Conservation (phyloP, 1,140 invertebrate genomes). For the Leptinotarsa undecemlineata region DNA sequence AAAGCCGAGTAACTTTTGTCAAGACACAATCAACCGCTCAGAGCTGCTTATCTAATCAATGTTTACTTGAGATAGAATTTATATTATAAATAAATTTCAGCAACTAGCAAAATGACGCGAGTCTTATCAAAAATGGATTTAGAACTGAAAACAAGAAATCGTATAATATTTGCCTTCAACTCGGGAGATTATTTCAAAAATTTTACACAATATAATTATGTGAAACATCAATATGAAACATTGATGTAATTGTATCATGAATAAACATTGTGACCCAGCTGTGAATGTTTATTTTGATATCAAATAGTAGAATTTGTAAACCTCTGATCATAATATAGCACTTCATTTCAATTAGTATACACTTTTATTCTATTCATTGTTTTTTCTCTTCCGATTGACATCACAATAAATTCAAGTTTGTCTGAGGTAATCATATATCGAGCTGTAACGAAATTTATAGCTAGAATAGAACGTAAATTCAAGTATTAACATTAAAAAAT, state of each 20-base stretch:
- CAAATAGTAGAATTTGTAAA: constrained; percentile 14
- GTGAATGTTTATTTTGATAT: constrained; percentile 21
- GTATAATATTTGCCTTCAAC: no score
- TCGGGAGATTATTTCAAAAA: no score
- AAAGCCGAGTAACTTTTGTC: not conserved
- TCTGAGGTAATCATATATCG: not conserved
- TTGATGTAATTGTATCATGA: constrained; percentile 14
- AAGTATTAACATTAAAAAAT: no score
- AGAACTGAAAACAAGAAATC: no score
- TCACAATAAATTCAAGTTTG: not conserved
- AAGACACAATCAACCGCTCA: not conserved
- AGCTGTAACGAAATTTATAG: no score
- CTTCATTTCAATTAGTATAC: not conserved
- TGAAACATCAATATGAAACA: constrained; percentile 1
- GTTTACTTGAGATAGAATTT: constrained; percentile 13
- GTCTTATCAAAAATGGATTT: not conserved
- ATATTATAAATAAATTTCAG: not conserved
- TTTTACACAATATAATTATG: not conserved
- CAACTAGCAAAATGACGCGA: not conserved
- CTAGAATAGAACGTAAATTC: no score
- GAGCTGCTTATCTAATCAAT: constrained; percentile 7
- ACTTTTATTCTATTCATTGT: not conserved
- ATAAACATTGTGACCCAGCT: constrained; percentile 9
- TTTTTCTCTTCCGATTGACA: constrained; percentile 3
- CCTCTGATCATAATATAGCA: constrained; percentile 13